Evolutionary conservation across 2,888 invertebrate species (phyloP), one percentile per base, ranked within the genome.

Genomic region (Steinernema carpocapsae): DNA sequence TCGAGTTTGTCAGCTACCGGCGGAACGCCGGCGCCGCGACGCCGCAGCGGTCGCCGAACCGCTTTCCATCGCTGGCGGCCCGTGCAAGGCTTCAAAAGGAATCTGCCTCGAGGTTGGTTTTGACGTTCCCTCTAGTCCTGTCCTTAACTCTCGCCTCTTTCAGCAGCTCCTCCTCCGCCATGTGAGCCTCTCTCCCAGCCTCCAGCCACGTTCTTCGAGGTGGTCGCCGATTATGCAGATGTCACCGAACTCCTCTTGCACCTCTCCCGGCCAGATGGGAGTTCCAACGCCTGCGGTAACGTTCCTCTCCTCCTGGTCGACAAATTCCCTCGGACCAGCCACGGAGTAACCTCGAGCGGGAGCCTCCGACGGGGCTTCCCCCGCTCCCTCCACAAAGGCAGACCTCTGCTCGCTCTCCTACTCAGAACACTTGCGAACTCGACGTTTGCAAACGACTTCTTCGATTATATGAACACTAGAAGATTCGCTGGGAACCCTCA

Each of bases 1-100:
- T 83, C 42, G 83, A 83, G 70, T 82, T 81, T 74, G 77, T 79
- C 37, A 78, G 77, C 51, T 77, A 76, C 72, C 76, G 75, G 56
- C 56, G 56, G 56, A 56, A 10, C 22, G 48, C n/a, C n/a, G 17
- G 48, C n/a, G 10, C 48, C n/a, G n/a, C n/a, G n/a, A 43, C 10
- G 12, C 17, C 26, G 4, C 17, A 12, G 12, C 56, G 56, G 56
- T 56, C 56, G 4, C 22, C 19, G 7, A 26, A 26, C 56, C 56
- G 56, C 17, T 56, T 56, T 26, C 24, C 24, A 22, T 56, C 56
- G 6, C 26, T 56, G 56, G 56, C 56, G 6, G 56, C 56, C 26
- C 56, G 56, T 7, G 56, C 56, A 26, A 22, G 56, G 7, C 56
- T 56, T 19, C 22, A 56, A 6, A 56, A 56, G 26, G 56, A 56